Base-by-base conservation (phyloP, 2,113 vertebrate genomes). In the Calyptommatus sinebrachiatus region DNA sequence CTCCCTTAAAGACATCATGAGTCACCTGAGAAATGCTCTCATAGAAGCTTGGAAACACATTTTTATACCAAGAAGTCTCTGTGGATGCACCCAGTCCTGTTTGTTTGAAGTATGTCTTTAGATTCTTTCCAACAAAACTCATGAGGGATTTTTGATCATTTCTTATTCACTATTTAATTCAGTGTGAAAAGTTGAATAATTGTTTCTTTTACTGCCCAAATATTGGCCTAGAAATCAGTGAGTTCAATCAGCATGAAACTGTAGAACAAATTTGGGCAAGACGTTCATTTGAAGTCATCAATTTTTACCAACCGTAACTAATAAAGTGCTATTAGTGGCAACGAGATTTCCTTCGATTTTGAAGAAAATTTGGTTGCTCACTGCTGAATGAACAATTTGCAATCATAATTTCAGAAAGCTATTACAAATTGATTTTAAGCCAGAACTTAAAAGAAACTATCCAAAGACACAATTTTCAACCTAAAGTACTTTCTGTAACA, bases 261-360 rank as follows among this genome's bases (percentile, higher is more conserved):
- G 28, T 74, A 61, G 20, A 8, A 74, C 31, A 74, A 31, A 11
- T 12, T 41, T 21, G 70, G 31, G 29, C 31, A 61, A 29, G 31
- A 70, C 26, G 77, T 45, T 78, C 67, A 28, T 61, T 22, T 22
- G 31, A 61, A 41, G 66, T 67, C 46, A 26, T 71, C 20, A 45
- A 22, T 69, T 69, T 78, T 77, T 69, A 57, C 48, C 76, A 78
- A 66, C 41, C 53, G 57, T 65, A 78, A 69, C 65, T 66, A 69
- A 69, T 45, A 60, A 41, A 16, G 66, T 21, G 22, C 22, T 7
- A 21, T 29, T 68, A 69, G 1, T 41, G 16, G 24, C 22, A 60
- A 50, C 29, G 60, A 60, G 50, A 20, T 14, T 10, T 41, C 28
- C 48, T 77, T 67, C 24, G 46, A 7, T 26, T 53, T 29, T 57